phyloP scores from a whole-genome alignment of 2,113 vertebrate species.

The Dasyprocta punctata region DNA sequence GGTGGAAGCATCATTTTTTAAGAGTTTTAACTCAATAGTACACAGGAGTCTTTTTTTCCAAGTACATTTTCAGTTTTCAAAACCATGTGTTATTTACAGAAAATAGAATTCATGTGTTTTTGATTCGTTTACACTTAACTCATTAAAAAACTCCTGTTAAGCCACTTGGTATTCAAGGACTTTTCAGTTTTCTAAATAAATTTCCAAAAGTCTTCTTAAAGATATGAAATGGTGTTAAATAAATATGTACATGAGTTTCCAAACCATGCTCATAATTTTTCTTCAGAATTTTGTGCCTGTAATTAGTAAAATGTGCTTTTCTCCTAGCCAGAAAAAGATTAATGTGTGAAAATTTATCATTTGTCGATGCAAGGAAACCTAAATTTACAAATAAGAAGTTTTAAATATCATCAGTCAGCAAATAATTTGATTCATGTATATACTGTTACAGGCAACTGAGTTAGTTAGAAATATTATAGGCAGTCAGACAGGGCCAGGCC shows the following conservation, averaged over 20 bases:
- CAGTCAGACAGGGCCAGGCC: too few relatives aligned
- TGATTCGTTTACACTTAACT: slow-evolving; percentile 81
- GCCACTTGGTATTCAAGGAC: slow-evolving; percentile 76
- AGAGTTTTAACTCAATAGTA: slow-evolving; percentile 47
- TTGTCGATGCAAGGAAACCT: slow-evolving; percentile 55
- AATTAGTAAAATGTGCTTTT: slow-evolving; percentile 75
- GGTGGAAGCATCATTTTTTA: not conserved
- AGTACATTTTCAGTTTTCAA: slow-evolving; percentile 73
- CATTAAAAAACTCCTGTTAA: slow-evolving; percentile 81
- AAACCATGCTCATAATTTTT: slow-evolving; percentile 75
- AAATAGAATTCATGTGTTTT: slow-evolving; percentile 80
- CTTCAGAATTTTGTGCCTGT: slow-evolving; percentile 71
- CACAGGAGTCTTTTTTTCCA: slow-evolving; percentile 53
- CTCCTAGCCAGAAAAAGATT: slow-evolving; percentile 66
- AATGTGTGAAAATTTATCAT: slow-evolving; percentile 68
- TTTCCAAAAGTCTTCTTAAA: slow-evolving; percentile 76
- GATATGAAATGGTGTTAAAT: slow-evolving; percentile 77
- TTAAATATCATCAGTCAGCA: slow-evolving; percentile 48
- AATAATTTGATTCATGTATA: slow-evolving; percentile 46
- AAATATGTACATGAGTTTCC: slow-evolving; percentile 81
- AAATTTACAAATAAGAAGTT: slow-evolving; percentile 60
- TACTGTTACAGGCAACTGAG: too few relatives aligned
- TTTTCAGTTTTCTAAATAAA: slow-evolving; percentile 80
- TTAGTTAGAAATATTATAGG: too few relatives aligned
- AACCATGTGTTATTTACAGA: slow-evolving; percentile 82